Evolutionary conservation across 2,113 vertebrate species (phyloP), one percentile per base, ranked within the genome.

Genomic region (Labrus mixtus): DNA sequence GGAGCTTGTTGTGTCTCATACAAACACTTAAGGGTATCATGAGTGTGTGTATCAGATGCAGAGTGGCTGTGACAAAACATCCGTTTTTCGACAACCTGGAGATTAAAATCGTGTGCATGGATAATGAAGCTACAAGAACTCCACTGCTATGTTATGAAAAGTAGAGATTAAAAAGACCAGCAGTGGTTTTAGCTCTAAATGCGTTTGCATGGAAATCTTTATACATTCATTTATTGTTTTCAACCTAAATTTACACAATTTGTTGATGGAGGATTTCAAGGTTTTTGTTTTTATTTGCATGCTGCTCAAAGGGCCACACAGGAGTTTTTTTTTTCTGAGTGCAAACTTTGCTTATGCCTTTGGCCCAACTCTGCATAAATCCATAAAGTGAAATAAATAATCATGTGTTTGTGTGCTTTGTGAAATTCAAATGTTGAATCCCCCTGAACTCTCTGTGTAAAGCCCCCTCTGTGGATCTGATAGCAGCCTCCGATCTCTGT

Each of bases 341-440:
- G 67, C 37, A 56, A 12, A 54, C 63, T 56, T 19, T 41, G 23
- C 19, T 68, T 45, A 11, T 33, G 29, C 55, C 59, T 75, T 25
- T 29, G 60, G 78, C 72, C 72, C 36, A 69, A 33, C 48, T 61
- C 20, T 61, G 60, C 70, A 56, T 36, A 43, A 17, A 55, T 71
- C 64, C 3, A 12, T 43, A 23, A 68, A 70, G 56, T 22, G 10
- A 68, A 78, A 62, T 73, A 51, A 82, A 58, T 82, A 43, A 57
- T 33, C 1, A 10, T 37, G 25, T 55, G 66, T 60, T 29, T 64
- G 58, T 39, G 48, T 50, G 48, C 50, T 64, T 10, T 20, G 25
- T 76, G 73, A 66, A 70, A 66, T 81, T 68, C 68, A 66, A 81
- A 73, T 65, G 68, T 10, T 61, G 59, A 65, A 54, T 54, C 45